These are phyloP conservation scores for Argyra leucocephala DNA, from an alignment of 2,888 invertebrate species.

Conservation along the genomic window DNA sequence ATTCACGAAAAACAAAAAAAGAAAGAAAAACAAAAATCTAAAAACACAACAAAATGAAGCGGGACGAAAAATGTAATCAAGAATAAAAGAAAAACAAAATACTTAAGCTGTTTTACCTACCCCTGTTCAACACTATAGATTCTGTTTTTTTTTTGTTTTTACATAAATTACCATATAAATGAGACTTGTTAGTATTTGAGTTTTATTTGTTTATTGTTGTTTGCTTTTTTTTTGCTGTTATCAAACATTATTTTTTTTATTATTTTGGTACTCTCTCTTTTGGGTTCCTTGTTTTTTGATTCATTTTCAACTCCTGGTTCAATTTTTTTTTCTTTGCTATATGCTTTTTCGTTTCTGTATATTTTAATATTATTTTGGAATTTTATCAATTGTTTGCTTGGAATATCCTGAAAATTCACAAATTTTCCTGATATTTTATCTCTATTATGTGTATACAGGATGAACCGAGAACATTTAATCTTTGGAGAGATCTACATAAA, in stretches of 20 bases:
- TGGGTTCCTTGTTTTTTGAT: not conserved
- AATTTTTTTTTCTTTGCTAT: not conserved
- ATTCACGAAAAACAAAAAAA: too few relatives aligned
- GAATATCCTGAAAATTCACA: not conserved
- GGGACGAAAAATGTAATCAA: not conserved
- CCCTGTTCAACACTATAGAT: not conserved
- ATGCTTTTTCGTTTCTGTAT: not conserved
- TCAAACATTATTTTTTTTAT: not conserved
- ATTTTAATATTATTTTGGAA: too few relatives aligned
- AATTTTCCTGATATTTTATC: not conserved
- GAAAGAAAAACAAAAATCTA: too few relatives aligned
- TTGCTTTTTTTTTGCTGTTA: too few relatives aligned
- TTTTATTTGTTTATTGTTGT: not conserved
- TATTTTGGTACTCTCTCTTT: not conserved
- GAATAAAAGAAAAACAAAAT: slow-evolving; percentile 7
- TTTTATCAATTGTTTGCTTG: not conserved
- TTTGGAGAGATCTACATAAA: too few relatives aligned
- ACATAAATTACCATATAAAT: slow-evolving; percentile 6
- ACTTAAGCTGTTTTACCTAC: not conserved
- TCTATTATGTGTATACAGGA: too few relatives aligned
- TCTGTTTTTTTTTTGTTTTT: not conserved
- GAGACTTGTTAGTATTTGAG: slow-evolving; percentile 6
- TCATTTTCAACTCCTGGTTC: too few relatives aligned
- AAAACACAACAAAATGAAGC: not conserved
- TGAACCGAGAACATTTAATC: too few relatives aligned